Base-by-base conservation (phyloP, 2,888 invertebrate species). In the Anagyrus pseudococci region DNA sequence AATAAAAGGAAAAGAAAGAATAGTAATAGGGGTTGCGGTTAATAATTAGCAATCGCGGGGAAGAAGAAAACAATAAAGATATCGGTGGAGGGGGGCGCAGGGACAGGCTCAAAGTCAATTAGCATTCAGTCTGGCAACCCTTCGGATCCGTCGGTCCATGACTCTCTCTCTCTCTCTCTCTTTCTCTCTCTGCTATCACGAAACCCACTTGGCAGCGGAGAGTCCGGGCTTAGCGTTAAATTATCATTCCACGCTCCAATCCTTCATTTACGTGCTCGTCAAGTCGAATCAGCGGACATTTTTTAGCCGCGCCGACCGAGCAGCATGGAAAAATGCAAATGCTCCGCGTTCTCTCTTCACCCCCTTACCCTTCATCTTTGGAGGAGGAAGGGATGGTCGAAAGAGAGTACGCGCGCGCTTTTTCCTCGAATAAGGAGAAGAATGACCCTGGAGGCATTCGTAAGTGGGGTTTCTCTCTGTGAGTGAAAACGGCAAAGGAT, bases 371-470 rank as follows among this genome's bases (percentile, higher is more conserved):
- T n/a, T 46, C 19, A 13, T n/a, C 46, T n/a, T n/a, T n/a, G n/a
- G n/a, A n/a, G n/a, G n/a, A n/a, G 25, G 25, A 22, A 6, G 2
- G 44, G 20, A 15, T 44, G 4, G 6, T 10, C 46, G 48, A 47
- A 33, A 40, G 47, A 49, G 4, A 6, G n/a, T n/a, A n/a, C 19
- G 22, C 44, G 22, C 48, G 23, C 43, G 54, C 23, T 47, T 49
- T 61, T 65, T 57, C 50, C 44, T 17, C 26, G 50, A 44, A 47
- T 20, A 22, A 19, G 48, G 46, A 52, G 44, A 64, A 54, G 61
- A 53, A 62, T 64, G 58, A 70, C 67, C 64, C 47, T n/a, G n/a
- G 54, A 46, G 68, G 69, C 68, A 65, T 63, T 69, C 58, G 62
- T 41, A 66, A 55, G 59, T 66, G 66, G 63, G 60, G 43, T 37